Base-by-base conservation (phyloP, 1,140 invertebrate species). In the Drosophila serrata region DNA sequence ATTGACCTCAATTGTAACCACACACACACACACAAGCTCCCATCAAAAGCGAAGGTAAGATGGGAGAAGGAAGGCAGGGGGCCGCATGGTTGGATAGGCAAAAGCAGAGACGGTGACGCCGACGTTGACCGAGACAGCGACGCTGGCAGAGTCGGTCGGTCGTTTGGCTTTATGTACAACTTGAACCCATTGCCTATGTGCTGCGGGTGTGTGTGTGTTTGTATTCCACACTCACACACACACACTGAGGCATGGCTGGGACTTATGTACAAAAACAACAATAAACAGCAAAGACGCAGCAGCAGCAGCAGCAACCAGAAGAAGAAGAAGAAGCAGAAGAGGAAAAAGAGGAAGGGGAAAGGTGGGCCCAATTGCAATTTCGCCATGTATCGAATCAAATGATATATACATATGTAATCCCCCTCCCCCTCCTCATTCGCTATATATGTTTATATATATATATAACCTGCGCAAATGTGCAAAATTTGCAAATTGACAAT, bases 51-150 rank as follows among this genome's bases (percentile, higher is more conserved):
- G 17, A 53, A 55, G 51, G 51, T 55, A 55, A 55, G 51, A 37
- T 55, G 13, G 51, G 51, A 5, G 51, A 15, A 55, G 51, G 13
- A 9, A 35, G 57, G 43, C 29, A 48, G 40, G 58, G 59, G 81
- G 67, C 58, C 64, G 70, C 75, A 79, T 78, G 84, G 79, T 87
- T 87, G 84, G 85, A 90, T 87, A 87, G 84, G 82, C 84, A 87
- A 87, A 88, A 81, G 84, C 84, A 90, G 85, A 84, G 74, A 77
- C 85, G 84, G 75, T 68, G 65, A 70, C 75, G 72, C 65, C 33
- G 33, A 37, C 67, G 69, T 57, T 40, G 67, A 53, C 63, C 29
- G 63, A 39, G 37, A 55, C 69, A 49, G 67, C 67, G 67, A 59
- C 65, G 65, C 33, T 19, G 35, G 62, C 68, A 69, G 65, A 67